Percentiles rank a stretch among this genome's conserved stretches.
phyloP scores from a whole-genome alignment of 1,140 invertebrate genomes.

The Ridgeia piscesae region DNA sequence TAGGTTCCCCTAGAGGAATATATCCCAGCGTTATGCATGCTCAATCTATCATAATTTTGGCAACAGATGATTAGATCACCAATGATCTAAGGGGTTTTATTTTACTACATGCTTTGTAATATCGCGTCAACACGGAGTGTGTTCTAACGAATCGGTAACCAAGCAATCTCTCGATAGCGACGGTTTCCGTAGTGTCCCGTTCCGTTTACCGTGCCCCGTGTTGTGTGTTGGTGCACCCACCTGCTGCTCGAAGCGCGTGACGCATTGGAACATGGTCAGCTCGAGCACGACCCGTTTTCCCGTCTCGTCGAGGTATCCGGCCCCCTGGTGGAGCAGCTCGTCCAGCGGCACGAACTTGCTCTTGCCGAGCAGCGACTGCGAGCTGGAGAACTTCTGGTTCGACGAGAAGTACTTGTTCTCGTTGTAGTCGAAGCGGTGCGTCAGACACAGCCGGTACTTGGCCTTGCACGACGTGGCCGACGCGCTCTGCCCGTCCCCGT shows the following conservation, averaged over 20 bases:
- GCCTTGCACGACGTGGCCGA: constrained; percentile 19
- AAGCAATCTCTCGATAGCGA: neutral
- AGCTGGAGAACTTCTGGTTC: constrained; percentile 21
- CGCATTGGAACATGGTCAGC: constrained; percentile 19
- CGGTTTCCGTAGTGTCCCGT: neutral
- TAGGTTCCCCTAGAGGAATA: too few species aligned
- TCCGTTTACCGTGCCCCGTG: neutral
- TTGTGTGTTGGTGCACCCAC: neutral
- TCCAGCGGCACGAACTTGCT: constrained; percentile 26
- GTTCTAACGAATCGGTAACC: neutral
- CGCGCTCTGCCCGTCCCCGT: constrained; percentile 22
- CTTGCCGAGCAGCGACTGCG: constrained; percentile 29
- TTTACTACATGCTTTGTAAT: neutral
- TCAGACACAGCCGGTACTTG: constrained; percentile 22
- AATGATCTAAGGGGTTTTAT: neutral
- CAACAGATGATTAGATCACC: too few species aligned
- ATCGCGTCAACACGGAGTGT: neutral
- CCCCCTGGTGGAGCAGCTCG: constrained; percentile 20
- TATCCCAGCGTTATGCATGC: too few species aligned
- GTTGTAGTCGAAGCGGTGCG: constrained; percentile 22
- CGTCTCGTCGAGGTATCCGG: constrained; percentile 25
- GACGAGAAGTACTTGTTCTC: constrained; percentile 23
- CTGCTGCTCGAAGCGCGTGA: constrained; percentile 22
- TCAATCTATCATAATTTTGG: too few species aligned
- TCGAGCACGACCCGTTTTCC: constrained; percentile 25